Conservation (phyloP, 2,113 vertebrate species). For the Megaleporinus macrocephalus region DNA sequence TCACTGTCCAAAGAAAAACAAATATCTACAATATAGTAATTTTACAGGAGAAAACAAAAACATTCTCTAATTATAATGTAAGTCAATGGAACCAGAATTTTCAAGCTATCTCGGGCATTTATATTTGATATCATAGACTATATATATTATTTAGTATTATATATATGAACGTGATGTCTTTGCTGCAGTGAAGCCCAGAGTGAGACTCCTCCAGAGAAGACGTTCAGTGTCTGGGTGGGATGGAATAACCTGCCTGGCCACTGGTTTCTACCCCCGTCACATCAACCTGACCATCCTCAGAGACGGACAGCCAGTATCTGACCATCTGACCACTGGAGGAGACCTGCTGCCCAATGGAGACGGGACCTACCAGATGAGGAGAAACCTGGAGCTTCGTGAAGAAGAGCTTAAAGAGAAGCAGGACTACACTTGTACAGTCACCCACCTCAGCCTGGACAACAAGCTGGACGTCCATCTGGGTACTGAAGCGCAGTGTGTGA, state of each 20-base stretch:
- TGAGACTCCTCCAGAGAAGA: background rate
- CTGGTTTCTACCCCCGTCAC: no score
- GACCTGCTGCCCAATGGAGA: slow-evolving; percentile 48
- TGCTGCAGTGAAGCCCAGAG: slow-evolving; percentile 11
- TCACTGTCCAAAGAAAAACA: no score
- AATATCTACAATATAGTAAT: no score
- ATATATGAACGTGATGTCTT: background rate
- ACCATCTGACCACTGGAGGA: background rate
- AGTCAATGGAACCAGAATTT: no score
- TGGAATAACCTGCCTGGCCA: no score
- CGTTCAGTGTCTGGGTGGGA: background rate
- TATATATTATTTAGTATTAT: no score
- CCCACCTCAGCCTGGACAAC: slow-evolving; percentile 48
- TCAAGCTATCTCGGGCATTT: no score
- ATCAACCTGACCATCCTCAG: no score
- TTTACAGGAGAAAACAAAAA: no score
- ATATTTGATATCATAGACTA: no score
- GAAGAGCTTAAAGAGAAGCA: slow-evolving; percentile 31
- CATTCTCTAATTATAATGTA: no score
- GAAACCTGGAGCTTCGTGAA: slow-evolving; percentile 1
- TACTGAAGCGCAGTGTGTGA: background rate
- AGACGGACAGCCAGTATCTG: no score
- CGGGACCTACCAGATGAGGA: slow-evolving; percentile 23
- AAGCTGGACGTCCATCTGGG: slow-evolving; percentile 21
- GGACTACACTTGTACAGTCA: slow-evolving; percentile 41